Conservation (phyloP, 64 coral and sea anemone genomes). For the Anthopleura sola region DNA sequence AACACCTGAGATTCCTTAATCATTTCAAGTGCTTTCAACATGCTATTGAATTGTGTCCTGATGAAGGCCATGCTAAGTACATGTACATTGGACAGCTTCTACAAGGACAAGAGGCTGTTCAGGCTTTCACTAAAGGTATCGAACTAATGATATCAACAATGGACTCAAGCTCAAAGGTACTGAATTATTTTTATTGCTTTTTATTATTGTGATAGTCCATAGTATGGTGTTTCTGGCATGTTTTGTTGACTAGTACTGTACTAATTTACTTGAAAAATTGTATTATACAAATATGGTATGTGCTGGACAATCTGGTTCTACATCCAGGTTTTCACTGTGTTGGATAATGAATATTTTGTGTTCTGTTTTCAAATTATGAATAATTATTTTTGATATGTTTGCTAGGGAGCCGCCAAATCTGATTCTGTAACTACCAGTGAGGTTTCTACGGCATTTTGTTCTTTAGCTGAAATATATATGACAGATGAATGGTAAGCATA, state of each 20-base stretch:
- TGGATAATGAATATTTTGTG: no score
- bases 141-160: slow-evolving; percentile 73
- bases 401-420: slow-evolving; percentile 31
- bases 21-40: slow-evolving; percentile 66
- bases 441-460: slow-evolving; percentile 91
- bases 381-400: background rate
- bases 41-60: slow-evolving; percentile 71
- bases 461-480: slow-evolving; percentile 94
- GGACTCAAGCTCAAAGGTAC: background rate
- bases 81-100: slow-evolving; percentile 89
- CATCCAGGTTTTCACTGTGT: background rate
- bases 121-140: slow-evolving; percentile 88
- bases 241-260: no score
- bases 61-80: slow-evolving; percentile 77
- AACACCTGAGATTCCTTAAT: background rate
- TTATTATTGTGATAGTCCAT: no score
- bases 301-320: no score
- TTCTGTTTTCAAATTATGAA: no score
- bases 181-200: background rate
- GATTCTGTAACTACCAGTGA: slow-evolving; percentile 38
- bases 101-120: slow-evolving; percentile 75
- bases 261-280: no score
- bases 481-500: slow-evolving; percentile 88
- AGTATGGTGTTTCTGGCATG: no score
- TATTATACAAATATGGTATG: no score